These are phyloP conservation scores for Thera britannica DNA, from an alignment of 2,888 invertebrate species.

Conservation along the genomic window DNA sequence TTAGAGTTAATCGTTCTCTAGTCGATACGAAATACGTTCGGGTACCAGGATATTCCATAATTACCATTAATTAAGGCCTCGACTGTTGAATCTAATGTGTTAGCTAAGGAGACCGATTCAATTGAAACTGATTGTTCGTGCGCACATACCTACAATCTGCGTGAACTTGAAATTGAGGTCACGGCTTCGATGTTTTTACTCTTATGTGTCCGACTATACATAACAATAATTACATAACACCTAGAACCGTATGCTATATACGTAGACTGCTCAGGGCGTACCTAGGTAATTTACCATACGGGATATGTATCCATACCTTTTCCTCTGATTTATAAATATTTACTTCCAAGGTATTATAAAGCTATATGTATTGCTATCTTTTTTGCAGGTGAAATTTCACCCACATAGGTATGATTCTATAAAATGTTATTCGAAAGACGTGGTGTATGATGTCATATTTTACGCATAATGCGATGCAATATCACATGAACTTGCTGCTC, in stretches of 20 bases:
- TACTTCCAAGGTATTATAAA: background rate
- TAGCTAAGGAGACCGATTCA: conserved; percentile 17
- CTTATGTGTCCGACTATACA: conserved; percentile 9
- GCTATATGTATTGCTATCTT: no score
- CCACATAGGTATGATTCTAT: background rate
- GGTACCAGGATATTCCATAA: conserved; percentile 2
- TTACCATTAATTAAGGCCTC: conserved; percentile 10
- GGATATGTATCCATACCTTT: background rate
- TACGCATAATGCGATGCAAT: background rate
- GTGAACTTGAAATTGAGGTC: conserved; percentile 42
- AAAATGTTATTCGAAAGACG: background rate
- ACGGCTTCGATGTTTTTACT: conserved; percentile 33
- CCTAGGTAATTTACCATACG: no score
- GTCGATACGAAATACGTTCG: background rate
- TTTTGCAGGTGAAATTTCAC: no score
- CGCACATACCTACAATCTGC: conserved; percentile 14
- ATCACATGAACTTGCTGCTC: background rate
- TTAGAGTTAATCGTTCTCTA: background rate
- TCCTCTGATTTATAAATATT: conserved; percentile 9
- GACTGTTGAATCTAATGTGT: conserved; percentile 19
- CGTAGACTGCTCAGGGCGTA: no score
- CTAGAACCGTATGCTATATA: background rate
- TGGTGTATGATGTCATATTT: background rate
- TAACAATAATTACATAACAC: conserved; percentile 16
- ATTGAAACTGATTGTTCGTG: conserved; percentile 24